Evolutionary conservation across 2,888 invertebrate species (phyloP).

Genomic region (Lasioglossum pauxillum): DNA sequence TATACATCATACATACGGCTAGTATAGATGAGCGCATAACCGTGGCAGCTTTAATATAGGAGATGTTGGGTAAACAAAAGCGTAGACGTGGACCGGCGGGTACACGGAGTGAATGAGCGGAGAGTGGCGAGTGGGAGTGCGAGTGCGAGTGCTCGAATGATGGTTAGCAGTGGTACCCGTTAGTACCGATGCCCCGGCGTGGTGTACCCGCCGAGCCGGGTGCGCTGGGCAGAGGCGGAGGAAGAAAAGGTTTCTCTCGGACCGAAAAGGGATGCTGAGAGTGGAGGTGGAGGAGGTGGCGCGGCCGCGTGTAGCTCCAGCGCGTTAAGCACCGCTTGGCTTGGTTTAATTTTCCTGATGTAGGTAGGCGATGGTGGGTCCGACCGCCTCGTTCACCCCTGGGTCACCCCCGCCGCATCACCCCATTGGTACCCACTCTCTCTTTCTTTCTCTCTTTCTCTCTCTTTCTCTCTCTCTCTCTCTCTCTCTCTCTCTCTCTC

Average conservation of each 20-base stretch:
- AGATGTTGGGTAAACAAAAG: slow-evolving; percentile 84
- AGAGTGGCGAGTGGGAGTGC: slow-evolving; percentile 66
- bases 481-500: background rate
- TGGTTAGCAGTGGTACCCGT: slow-evolving; percentile 58
- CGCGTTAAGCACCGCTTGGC: slow-evolving; percentile 84
- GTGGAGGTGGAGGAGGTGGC: slow-evolving; percentile 69
- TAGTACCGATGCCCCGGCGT: slow-evolving; percentile 44
- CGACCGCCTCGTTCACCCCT: slow-evolving; percentile 78
- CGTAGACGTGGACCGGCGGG: slow-evolving; percentile 74
- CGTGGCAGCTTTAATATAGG: slow-evolving; percentile 81
- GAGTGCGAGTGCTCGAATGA: slow-evolving; percentile 61
- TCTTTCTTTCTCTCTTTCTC: background rate
- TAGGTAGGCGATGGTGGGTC: slow-evolving; percentile 82
- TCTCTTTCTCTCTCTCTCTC: background rate
- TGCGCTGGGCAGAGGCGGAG: slow-evolving; percentile 49
- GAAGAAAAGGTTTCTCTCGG: slow-evolving; percentile 66
- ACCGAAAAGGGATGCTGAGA: slow-evolving; percentile 69
- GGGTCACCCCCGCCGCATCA: slow-evolving; percentile 72
- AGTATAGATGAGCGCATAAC: slow-evolving; percentile 59
- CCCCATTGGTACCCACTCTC: slow-evolving; percentile 65
- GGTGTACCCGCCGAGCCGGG: background rate
- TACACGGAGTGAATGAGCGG: slow-evolving; percentile 74
- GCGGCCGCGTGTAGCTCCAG: slow-evolving; percentile 78
- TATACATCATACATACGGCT: slow-evolving; percentile 29
- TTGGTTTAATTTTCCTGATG: slow-evolving; percentile 85